Evolutionary conservation across 2,797 vertebrate species (phyloP).

Genomic region (Lepilemur ruficaudatus): DNA sequence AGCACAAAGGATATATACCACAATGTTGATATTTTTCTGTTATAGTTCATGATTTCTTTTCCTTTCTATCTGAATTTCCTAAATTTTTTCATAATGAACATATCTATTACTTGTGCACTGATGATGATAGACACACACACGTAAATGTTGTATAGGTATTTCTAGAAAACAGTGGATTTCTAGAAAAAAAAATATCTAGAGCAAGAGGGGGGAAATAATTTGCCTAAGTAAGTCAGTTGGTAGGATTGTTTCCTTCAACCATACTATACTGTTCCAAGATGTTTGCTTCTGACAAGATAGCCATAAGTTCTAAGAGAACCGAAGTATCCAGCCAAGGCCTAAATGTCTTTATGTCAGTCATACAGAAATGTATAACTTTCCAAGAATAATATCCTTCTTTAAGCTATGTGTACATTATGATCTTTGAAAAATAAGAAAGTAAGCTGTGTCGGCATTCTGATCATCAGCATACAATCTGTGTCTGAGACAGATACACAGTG

Average conservation of each 20-base stretch:
- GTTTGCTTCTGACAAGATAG: background rate
- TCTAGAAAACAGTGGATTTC: background rate
- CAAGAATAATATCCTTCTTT: slow-evolving; percentile 29
- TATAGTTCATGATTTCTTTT: background rate
- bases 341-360: slow-evolving; percentile 21
- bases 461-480: background rate
- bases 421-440: slow-evolving; percentile 13
- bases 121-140: background rate
- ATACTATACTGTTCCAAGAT: background rate
- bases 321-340: background rate
- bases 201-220: background rate
- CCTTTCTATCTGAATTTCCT: slow-evolving; percentile 15
- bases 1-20: background rate
- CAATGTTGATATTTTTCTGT: background rate
- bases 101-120: background rate
- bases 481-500: background rate
- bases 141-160: background rate
- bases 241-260: background rate
- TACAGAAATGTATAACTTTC: background rate
- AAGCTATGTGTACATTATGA: background rate
- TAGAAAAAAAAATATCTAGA: background rate
- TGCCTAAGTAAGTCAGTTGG: background rate
- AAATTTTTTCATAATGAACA: background rate
- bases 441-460: background rate
- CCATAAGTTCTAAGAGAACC: slow-evolving; percentile 14